Base-by-base conservation (phyloP, 2,113 vertebrate species). In the Pelmatolapia mariae region DNA sequence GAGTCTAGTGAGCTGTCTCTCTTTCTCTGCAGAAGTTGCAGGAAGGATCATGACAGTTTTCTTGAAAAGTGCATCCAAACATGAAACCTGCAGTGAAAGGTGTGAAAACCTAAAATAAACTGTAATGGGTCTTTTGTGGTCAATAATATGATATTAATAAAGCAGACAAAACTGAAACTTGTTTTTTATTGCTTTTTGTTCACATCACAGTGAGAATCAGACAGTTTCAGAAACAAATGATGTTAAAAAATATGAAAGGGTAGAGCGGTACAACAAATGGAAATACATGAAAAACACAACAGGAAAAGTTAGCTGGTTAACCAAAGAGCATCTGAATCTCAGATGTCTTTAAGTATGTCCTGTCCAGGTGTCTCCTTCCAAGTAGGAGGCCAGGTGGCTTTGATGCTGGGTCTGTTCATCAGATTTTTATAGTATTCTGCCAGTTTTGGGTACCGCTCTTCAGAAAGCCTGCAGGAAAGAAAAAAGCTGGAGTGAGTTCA, bases 351-450 rank as follows among this genome's bases (percentile, higher is more conserved):
- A 15, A 97, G 87, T 0, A 10, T 1, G 5, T 90, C 86, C 38
- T 83, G 26, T n/a, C 36, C 68, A 3, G 92, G 86, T 10, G 6
- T 89, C 11, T 95, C 92, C 61, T 71, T 22, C 96, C 96, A 96
- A 87, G 85, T 87, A 4, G 93, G 78, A 22, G 96, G 96, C 95
- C 95, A 96, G 15, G 22, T 84, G 19, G 79, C 15, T 80, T 95
- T 90, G 83, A 96, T 89, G 87, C 96, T 97, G 84, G 95, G 90
- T 10, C 96, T 89, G 4, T 90, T 82, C 91, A 95, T 96, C 80
- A 96, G 31, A 43, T n/a, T 3, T 15, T 85, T 86, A 13, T 96
- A 91, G 88, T 97, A 97, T 18, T 86, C 87, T 18, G 86, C 66
- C 81, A 97, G 84, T 31, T 94, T 95, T 12, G 96, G 94, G 89